Conservation (phyloP, 2,888 invertebrate species). For the Caenorhabditis doughertyi region DNA sequence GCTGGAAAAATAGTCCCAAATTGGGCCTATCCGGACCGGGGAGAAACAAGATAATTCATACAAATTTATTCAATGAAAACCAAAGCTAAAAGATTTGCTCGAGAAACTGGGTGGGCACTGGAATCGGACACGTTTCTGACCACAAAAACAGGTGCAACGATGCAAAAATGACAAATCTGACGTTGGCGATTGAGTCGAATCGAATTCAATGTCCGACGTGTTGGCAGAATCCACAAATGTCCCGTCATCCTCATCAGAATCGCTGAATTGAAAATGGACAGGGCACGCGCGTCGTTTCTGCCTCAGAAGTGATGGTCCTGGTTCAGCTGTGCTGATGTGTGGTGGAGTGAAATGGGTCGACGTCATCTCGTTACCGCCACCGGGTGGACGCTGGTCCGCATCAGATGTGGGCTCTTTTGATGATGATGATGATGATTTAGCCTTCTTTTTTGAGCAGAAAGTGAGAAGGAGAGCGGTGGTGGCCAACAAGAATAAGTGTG, state of each 20-base stretch:
- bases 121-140: conserved; percentile 56
- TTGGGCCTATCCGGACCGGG: not conserved
- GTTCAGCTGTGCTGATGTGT: conserved; percentile 25
- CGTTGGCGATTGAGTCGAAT: conserved; percentile 37
- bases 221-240: conserved; percentile 10
- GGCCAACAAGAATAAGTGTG: too few relatives aligned
- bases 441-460: not conserved
- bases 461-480: not conserved
- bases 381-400: conserved; percentile 23
- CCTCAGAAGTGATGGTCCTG: conserved; percentile 34
- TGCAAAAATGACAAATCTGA: conserved; percentile 3
- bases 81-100: conserved; percentile 5
- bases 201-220: conserved; percentile 38
- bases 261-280: conserved; percentile 29
- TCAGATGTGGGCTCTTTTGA: not conserved
- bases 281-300: conserved; percentile 23
- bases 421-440: too few relatives aligned
- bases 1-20: conserved; percentile 3
- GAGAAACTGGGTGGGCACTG: conserved; percentile 35
- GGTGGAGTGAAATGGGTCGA: conserved; percentile 46
- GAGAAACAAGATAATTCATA: not conserved
- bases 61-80: conserved; percentile 9
- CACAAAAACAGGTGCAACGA: conserved; percentile 40
- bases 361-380: conserved; percentile 48
- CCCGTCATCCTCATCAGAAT: conserved; percentile 3